Evolutionary conservation across 2,888 invertebrate genomes (phyloP).

Genomic region (Apamea crenata): DNA sequence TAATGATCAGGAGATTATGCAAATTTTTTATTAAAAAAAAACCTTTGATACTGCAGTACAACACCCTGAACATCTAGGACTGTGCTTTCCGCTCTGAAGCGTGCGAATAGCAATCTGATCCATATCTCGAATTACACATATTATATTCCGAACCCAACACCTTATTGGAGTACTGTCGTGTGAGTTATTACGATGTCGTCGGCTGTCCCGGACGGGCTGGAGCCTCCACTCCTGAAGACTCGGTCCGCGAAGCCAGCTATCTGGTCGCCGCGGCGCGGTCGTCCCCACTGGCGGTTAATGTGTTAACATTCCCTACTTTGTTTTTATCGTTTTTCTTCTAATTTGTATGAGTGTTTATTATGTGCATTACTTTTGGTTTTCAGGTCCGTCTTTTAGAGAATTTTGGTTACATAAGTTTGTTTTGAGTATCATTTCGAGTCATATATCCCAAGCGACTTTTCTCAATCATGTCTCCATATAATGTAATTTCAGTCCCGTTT

Average conservation of each 20-base stretch:
- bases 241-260: constrained; percentile 74
- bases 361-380: constrained; percentile 77
- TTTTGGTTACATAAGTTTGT: background rate
- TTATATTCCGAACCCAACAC: constrained; percentile 83
- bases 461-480: background rate
- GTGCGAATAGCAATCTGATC: constrained; percentile 83
- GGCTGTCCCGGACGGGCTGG: constrained; percentile 76
- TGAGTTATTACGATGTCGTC: constrained; percentile 83
- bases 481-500: constrained; percentile 5
- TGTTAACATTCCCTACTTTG: constrained; percentile 87
- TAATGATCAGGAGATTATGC: background rate
- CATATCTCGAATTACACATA: constrained; percentile 81
- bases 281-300: constrained; percentile 90
- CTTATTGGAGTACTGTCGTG: constrained; percentile 71
- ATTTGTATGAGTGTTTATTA: constrained; percentile 77
- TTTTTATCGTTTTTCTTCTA: constrained; percentile 70
- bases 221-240: constrained; percentile 67
- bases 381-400: constrained; percentile 76
- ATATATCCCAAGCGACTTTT: background rate
- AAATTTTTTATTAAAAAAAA: constrained; percentile 9
- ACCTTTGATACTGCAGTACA: constrained; percentile 40
- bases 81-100: constrained; percentile 84
- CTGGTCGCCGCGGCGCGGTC: constrained; percentile 86
- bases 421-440: background rate
- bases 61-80: constrained; percentile 73